Conservation (phyloP, 2,113 vertebrate species). For the Patagioenas fasciata region DNA sequence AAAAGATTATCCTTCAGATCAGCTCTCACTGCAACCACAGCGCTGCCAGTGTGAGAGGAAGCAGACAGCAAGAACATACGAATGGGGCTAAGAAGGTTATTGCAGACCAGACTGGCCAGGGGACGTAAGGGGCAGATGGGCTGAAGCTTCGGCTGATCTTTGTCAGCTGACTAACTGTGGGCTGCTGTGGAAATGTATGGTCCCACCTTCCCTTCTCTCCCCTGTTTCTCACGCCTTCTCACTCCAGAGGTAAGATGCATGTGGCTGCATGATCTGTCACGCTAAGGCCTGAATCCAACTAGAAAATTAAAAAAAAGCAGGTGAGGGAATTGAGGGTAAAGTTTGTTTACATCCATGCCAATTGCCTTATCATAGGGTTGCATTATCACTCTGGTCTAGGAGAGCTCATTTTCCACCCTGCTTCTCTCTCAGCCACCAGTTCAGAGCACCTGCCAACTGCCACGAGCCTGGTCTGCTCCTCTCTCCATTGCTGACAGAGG, state of each 20-base stretch:
- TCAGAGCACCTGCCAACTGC: neutral
- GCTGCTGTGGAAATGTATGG: neutral
- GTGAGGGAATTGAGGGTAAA: neutral
- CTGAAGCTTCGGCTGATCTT: neutral
- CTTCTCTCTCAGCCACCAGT: neutral
- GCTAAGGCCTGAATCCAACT: neutral
- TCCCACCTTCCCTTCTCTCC: neutral
- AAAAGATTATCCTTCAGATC: slow-evolving; percentile 3
- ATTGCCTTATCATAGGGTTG: neutral
- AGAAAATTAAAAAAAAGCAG: neutral
- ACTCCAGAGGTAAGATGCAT: neutral
- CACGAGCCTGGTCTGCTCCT: fast-evolving
- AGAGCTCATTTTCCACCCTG: neutral
- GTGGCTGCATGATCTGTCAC: neutral
- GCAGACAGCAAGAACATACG: neutral
- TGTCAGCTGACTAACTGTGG: neutral
- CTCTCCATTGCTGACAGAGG: neutral
- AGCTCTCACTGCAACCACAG: neutral
- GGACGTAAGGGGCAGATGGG: neutral
- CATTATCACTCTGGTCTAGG: neutral
- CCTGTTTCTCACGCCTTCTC: neutral
- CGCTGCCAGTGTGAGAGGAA: neutral
- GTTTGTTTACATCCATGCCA: neutral
- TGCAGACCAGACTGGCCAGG: neutral
- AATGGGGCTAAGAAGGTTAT: neutral